These are phyloP conservation scores for Gadus macrocephalus DNA, from an alignment of 2,113 vertebrate genomes.

Conservation along the genomic window DNA sequence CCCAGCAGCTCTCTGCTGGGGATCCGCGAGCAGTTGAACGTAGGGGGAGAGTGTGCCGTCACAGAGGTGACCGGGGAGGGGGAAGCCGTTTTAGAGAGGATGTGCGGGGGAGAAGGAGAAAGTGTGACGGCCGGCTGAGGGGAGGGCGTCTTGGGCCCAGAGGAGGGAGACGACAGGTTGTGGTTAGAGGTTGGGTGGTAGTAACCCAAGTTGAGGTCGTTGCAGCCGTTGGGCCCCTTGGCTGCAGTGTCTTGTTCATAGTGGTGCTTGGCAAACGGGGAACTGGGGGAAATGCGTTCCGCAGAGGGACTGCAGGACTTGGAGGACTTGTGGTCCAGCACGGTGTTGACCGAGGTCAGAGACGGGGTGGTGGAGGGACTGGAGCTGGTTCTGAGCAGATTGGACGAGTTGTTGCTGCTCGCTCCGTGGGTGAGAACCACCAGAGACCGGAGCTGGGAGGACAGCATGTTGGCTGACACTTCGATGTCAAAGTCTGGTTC, in stretches of 20 bases:
- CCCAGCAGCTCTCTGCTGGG: constrained; percentile 27
- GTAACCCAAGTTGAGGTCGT: constrained; percentile 39
- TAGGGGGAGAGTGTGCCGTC: constrained; percentile 15
- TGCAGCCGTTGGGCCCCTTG: constrained; percentile 28
- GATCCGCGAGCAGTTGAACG: constrained; percentile 27
- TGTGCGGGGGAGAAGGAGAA: constrained; percentile 17
- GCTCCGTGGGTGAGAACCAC: constrained; percentile 49
- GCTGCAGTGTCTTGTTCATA: constrained; percentile 26
- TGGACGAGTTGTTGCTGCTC: constrained; percentile 21
- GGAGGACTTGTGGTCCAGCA: constrained; percentile 40
- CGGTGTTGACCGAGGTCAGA: constrained; percentile 32
- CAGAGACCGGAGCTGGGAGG: constrained; percentile 50
- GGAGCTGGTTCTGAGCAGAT: constrained; percentile 36
- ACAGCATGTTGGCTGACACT: constrained; percentile 45
- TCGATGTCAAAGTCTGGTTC: constrained; percentile 47
- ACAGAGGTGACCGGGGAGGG: constrained; percentile 31
- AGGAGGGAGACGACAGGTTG: constrained; percentile 38
- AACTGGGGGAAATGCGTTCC: constrained; percentile 40
- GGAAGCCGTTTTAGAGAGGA: constrained; percentile 40
- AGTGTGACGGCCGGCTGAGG: constrained; percentile 32
- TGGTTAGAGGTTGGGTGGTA: constrained; percentile 21
- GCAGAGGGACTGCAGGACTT: constrained; percentile 57
- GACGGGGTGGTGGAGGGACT: constrained; percentile 51
- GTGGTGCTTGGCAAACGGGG: constrained; percentile 28
- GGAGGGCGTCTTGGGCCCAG: constrained; percentile 45